Evolutionary conservation across 2,888 invertebrate species (phyloP).

Genomic region (Melieria crassipennis): DNA sequence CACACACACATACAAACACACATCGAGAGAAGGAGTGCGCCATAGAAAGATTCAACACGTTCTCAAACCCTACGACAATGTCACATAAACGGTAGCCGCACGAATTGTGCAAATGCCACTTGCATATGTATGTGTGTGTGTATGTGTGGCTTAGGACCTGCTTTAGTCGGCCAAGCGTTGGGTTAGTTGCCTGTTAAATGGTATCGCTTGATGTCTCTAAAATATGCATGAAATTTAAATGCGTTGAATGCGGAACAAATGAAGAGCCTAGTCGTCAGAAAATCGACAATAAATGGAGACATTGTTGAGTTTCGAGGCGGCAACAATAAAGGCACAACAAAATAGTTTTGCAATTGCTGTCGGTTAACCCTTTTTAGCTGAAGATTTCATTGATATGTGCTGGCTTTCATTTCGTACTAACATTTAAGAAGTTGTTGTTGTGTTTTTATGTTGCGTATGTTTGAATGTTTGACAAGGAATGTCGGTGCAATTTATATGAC

Average conservation of each 20-base stretch:
- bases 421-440: too few relatives aligned
- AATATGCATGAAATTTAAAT: conserved; percentile 64
- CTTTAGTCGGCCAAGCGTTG: not conserved
- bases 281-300: not conserved
- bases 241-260: conserved; percentile 44
- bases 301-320: not conserved
- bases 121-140: not conserved
- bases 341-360: not conserved
- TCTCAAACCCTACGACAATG: too few relatives aligned
- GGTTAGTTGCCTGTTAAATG: conserved; percentile 11
- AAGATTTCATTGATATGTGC: too few relatives aligned
- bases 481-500: too few relatives aligned
- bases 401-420: too few relatives aligned
- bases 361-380: too few relatives aligned
- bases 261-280: not conserved
- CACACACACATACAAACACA: too few relatives aligned
- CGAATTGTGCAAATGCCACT: conserved; percentile 13
- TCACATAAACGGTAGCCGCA: not conserved
- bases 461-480: too few relatives aligned
- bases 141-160: conserved; percentile 7
- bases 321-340: not conserved
- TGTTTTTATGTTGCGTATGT: too few relatives aligned
- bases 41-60: too few relatives aligned
- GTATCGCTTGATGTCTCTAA: conserved; percentile 51
- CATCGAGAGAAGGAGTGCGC: too few relatives aligned